phyloP scores from a whole-genome alignment of 1,140 invertebrate genomes.

The Theocolax elegans region DNA sequence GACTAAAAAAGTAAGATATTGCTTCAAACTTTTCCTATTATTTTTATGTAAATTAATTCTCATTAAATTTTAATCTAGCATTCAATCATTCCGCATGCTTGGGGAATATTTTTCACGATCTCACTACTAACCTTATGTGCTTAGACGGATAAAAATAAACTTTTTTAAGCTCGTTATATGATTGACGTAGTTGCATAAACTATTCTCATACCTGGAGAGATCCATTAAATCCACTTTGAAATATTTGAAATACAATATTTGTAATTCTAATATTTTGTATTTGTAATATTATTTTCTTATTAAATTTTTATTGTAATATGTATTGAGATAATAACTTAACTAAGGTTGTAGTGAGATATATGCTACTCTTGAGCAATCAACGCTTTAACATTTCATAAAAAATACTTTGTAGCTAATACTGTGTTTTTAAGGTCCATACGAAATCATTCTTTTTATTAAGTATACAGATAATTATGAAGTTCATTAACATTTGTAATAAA shows the following conservation, averaged over 20 bases:
- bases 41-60: background rate
- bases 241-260: no score
- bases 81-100: conserved; percentile 62
- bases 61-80: conserved; percentile 32
- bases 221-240: no score
- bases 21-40: no score
- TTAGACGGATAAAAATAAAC: conserved; percentile 62
- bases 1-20: background rate
- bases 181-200: background rate
- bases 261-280: no score
- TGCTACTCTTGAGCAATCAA: background rate
- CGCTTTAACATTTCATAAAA: conserved; percentile 26
- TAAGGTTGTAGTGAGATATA: conserved; percentile 59
- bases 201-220: background rate
- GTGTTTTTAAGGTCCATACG: background rate
- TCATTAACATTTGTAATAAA: background rate
- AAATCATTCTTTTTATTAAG: no score
- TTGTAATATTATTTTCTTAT: no score
- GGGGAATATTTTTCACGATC: conserved; percentile 60
- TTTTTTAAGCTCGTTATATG: conserved; percentile 40
- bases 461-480: background rate
- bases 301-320: no score
- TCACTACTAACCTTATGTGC: conserved; percentile 60
- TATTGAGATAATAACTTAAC: no score
- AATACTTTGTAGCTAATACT: conserved; percentile 30